Conservation (phyloP, 2,888 invertebrate genomes). For the Leptothorax acervorum region DNA sequence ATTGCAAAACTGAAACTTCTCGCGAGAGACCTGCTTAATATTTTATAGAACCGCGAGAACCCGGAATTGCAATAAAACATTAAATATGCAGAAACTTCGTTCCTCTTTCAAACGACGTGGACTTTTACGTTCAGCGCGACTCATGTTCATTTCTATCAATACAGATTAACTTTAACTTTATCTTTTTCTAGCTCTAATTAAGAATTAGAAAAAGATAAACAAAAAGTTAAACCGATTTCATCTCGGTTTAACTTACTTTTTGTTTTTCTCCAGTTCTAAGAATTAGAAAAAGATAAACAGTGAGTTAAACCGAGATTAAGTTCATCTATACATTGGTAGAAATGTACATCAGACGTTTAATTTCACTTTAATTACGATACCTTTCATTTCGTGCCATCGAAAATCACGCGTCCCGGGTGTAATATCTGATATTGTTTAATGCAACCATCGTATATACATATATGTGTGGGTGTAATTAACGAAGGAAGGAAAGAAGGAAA, state of each 20-base stretch:
- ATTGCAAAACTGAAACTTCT: not conserved
- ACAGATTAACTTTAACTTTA: no score
- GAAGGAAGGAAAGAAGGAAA: not conserved
- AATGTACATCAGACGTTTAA: not conserved
- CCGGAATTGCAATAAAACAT: no score
- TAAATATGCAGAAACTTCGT: not conserved
- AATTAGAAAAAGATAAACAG: no score
- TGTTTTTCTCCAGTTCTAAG: no score
- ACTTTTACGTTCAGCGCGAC: not conserved
- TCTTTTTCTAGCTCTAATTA: no score
- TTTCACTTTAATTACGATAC: not conserved
- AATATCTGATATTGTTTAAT: slow-evolving; percentile 18
- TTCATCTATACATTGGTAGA: no score
- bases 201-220: no score
- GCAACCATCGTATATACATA: not conserved
- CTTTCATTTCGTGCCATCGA: not conserved
- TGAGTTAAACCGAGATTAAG: no score
- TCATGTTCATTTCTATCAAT: not conserved
- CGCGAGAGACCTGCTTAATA: not conserved
- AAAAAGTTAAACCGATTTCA: no score
- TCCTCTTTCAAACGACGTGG: not conserved
- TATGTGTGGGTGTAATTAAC: not conserved
- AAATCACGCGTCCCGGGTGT: not conserved
- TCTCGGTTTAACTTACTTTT: no score
- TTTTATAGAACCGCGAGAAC: no score